Conservation (phyloP, 1,140 invertebrate species). For the Drosophila funebris region DNA sequence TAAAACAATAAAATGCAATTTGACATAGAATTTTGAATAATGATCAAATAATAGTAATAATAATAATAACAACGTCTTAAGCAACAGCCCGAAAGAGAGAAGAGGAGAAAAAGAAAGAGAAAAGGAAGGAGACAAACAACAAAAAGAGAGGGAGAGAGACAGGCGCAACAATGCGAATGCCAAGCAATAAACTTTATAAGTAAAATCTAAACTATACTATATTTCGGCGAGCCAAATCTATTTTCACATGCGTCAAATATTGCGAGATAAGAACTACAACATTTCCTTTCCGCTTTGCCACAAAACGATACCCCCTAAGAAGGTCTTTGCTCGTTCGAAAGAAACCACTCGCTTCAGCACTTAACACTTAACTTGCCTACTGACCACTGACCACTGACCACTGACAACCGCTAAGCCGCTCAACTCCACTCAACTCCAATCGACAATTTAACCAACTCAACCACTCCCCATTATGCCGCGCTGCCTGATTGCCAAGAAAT, state of each 20-base stretch:
- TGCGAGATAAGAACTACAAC: slow-evolving; percentile 70
- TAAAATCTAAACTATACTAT: slow-evolving; percentile 47
- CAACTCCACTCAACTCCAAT: slow-evolving; percentile 23
- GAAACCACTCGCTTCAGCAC: slow-evolving; percentile 72
- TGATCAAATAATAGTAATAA: slow-evolving; percentile 49
- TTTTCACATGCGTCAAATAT: slow-evolving; percentile 58
- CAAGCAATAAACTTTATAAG: slow-evolving; percentile 56
- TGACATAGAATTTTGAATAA: slow-evolving; percentile 31
- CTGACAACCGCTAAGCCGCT: slow-evolving; percentile 22
- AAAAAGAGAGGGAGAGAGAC: slow-evolving; percentile 11
- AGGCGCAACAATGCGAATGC: slow-evolving; percentile 43
- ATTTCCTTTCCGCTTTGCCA: slow-evolving; percentile 81
- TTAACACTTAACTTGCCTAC: slow-evolving; percentile 61
- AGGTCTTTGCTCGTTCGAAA: slow-evolving; percentile 79
- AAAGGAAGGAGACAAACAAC: slow-evolving; percentile 11
- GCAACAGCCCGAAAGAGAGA: background rate
- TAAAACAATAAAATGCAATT: slow-evolving; percentile 55
- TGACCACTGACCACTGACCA: slow-evolving; percentile 34
- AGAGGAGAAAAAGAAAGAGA: background rate
- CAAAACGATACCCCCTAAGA: slow-evolving; percentile 59
- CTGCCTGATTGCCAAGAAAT: slow-evolving; percentile 95
- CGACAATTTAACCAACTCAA: slow-evolving; percentile 6
- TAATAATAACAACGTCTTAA: slow-evolving; percentile 6
- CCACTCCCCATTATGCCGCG: slow-evolving; percentile 87
- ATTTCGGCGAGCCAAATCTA: slow-evolving; percentile 77